Percentiles rank a stretch among this genome's conserved stretches.
Conservation (phyloP, 1,140 invertebrate species). For the Coelopa frigida region DNA sequence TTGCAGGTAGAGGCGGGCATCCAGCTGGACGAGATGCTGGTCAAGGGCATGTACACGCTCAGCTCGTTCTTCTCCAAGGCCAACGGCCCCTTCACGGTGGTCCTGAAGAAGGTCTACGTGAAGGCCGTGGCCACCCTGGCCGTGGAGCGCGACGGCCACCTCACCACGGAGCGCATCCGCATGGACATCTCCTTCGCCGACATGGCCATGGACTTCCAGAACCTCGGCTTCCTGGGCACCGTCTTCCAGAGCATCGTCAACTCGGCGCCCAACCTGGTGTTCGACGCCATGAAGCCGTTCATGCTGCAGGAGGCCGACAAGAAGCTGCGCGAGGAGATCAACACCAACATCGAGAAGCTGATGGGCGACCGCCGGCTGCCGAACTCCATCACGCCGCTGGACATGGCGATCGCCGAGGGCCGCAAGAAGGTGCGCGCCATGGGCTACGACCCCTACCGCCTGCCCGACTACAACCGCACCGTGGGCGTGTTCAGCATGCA, state of each 20-base stretch:
- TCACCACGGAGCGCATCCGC: constrained; percentile 67
- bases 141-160: constrained; percentile 62
- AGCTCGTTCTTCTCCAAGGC: constrained; percentile 61
- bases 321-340: constrained; percentile 57
- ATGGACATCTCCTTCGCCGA: constrained; percentile 73
- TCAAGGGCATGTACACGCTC: constrained; percentile 69
- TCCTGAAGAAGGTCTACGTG: constrained; percentile 60
- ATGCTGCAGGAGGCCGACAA: constrained; percentile 69
- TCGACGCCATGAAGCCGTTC: constrained; percentile 78
- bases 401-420: constrained; percentile 67
- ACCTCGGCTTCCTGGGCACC: constrained; percentile 64
- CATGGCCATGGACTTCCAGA: constrained; percentile 73
- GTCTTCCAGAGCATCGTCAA: constrained; percentile 73
- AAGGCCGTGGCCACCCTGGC: constrained; percentile 57
- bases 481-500: constrained; percentile 60
- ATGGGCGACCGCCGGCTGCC: constrained; percentile 64
- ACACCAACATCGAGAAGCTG: constrained; percentile 57
- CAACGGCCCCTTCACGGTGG: constrained; percentile 67
- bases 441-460: constrained; percentile 64
- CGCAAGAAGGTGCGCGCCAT: constrained; percentile 62
- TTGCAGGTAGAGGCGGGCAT: constrained; percentile 60
- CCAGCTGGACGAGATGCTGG: constrained; percentile 58
- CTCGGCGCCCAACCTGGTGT: constrained; percentile 70
- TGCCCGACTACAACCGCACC: constrained; percentile 62
- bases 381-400: constrained; percentile 77